These are phyloP conservation scores for Popillia japonica DNA, from an alignment of 1,140 invertebrate genomes.

Conservation along the genomic window DNA sequence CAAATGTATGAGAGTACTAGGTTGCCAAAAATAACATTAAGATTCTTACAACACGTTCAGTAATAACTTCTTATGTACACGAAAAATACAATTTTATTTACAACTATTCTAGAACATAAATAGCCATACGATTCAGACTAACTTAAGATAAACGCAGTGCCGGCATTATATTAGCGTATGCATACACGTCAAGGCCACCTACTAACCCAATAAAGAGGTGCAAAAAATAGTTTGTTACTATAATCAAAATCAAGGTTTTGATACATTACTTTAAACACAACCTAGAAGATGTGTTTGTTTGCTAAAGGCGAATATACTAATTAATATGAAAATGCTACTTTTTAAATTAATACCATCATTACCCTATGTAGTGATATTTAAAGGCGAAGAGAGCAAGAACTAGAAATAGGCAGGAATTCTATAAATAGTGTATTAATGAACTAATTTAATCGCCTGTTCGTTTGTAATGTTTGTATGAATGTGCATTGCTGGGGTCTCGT, in stretches of 20 bases:
- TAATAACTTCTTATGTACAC: too few relatives aligned
- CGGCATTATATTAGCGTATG: background rate
- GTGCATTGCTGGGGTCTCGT: background rate
- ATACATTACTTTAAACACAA: background rate
- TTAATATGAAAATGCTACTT: background rate
- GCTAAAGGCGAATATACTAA: background rate
- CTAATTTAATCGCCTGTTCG: background rate
- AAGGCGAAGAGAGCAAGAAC: background rate
- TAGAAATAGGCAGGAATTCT: background rate
- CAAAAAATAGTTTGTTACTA: background rate
- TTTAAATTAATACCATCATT: too few relatives aligned
- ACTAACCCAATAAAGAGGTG: background rate
- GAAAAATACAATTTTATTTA: too few relatives aligned
- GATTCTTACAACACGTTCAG: too few relatives aligned
- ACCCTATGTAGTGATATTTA: background rate
- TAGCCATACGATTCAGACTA: too few relatives aligned
- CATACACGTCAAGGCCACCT: background rate
- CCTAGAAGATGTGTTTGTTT: background rate
- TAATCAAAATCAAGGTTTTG: background rate
- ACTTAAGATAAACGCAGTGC: background rate
- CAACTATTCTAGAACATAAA: too few relatives aligned
- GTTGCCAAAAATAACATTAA: too few relatives aligned
- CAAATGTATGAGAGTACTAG: too few relatives aligned
- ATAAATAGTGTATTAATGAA: constrained; percentile 2
- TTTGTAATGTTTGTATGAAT: too few relatives aligned